Base-by-base conservation (phyloP, 2,797 vertebrate species). In the Sebastes itinus region DNA sequence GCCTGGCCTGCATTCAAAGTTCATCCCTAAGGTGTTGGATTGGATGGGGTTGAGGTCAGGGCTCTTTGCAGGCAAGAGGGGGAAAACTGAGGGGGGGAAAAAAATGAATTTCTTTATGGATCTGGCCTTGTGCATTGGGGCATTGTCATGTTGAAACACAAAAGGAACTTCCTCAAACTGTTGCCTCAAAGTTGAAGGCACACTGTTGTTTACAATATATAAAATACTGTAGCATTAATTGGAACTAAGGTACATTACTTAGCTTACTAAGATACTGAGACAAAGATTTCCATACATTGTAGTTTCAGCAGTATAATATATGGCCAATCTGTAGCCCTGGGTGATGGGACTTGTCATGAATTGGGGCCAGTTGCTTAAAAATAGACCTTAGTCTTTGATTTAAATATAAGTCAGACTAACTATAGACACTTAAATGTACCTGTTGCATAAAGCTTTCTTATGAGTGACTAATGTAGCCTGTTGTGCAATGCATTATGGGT, bases 181-280 rank as follows among this genome's bases (percentile, higher is more conserved):
- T 25, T 23, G 18, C 22, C 52, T 28, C 9, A 32, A 12, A 23
- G 14, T 23, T 61, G 27, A 38, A 70, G 27, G 68, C 22, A 35
- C 54, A 38, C 23, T 27, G 10, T 14, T 38, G 20, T 46, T 0
- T 61, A 16, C 27, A 30, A 46, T 16, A 11, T 13, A 33, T 22
- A 33, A 33, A 1, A 52, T 62, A 2, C 9, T 52, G 58, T 6
- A 18, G 25, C 20, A 22, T 30, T 22, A 13, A 5, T 11, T 33
- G 7, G 0, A 0, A 13, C 28, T 42, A 42, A 42, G 0, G 38
- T 38, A 14, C 35, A 38, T 38, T 46, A 46, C 16, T 16, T 18
- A 18, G 1, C 42, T 46, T 46, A 46, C 38, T 42, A 42, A 1
- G 38, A 1, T 0, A 0, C 42, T 46, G 2, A 46, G 42, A 46